These are phyloP conservation scores for Oscheius sp. DNA, from an alignment of 2,888 invertebrate genomes.

Conservation along the genomic window DNA sequence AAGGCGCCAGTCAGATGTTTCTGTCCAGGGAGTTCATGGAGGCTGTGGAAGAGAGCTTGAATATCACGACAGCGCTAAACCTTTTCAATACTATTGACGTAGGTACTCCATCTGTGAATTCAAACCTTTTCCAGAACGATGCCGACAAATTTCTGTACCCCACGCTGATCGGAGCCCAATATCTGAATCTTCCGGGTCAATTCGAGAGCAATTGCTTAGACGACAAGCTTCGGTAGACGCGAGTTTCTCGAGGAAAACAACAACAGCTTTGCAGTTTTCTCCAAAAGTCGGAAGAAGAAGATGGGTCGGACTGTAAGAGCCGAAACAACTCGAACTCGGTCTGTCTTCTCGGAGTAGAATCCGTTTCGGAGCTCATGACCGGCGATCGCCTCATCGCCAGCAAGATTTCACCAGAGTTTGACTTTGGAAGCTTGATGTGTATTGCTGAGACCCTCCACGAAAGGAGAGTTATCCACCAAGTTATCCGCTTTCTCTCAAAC, in stretches of 20 bases:
- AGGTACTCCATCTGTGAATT: no score
- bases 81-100: neutral
- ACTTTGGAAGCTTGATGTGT: conserved; percentile 8
- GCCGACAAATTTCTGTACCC: conserved; percentile 1
- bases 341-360: conserved; percentile 16
- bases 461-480: neutral
- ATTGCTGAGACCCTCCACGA: neutral
- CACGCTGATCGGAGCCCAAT: neutral
- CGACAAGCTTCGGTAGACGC: neutral
- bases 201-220: neutral
- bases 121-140: neutral
- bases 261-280: neutral
- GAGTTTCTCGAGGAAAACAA: neutral
- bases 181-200: conserved; percentile 19
- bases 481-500: neutral
- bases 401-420: conserved; percentile 10
- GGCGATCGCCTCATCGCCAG: neutral
- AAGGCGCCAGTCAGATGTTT: neutral
- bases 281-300: neutral
- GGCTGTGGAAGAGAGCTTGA: neutral
- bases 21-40: neutral
- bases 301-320: neutral
- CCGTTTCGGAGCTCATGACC: neutral
- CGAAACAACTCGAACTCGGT: neutral
- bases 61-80: neutral